Evolutionary conservation across 2,113 vertebrate genomes (phyloP).

Genomic region (Oryzias celebensis): DNA sequence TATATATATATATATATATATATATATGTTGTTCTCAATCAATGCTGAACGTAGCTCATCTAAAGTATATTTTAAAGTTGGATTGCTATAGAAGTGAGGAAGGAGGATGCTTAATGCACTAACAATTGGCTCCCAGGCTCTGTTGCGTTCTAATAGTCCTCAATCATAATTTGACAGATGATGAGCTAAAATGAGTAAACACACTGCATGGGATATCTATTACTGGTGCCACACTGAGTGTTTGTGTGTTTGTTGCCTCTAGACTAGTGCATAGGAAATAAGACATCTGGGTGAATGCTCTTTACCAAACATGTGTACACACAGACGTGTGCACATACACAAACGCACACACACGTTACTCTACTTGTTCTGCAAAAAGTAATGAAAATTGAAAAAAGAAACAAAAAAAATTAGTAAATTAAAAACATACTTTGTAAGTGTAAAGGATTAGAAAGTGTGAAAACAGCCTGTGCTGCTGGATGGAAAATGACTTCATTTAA

Average conservation of each 20-base stretch:
- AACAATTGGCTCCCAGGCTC: constrained; percentile 76
- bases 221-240: constrained; percentile 41
- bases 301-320: constrained; percentile 25
- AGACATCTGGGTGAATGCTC: constrained; percentile 55
- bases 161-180: constrained; percentile 74
- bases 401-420: constrained; percentile 8
- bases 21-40: constrained; percentile 62
- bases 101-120: constrained; percentile 44
- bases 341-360: too few relatives aligned
- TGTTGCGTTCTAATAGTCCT: constrained; percentile 68
- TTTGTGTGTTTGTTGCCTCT: constrained; percentile 49
- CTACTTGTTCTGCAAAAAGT: not conserved
- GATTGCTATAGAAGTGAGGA: constrained; percentile 63
- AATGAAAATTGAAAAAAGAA: constrained; percentile 8
- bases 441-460: too few relatives aligned
- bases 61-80: constrained; percentile 77
- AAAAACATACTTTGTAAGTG: not conserved
- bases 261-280: constrained; percentile 59
- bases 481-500: too few relatives aligned
- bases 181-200: constrained; percentile 63
- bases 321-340: constrained; percentile 2
- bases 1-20: too few relatives aligned
- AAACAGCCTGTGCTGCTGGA: too few relatives aligned
- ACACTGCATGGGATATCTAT: constrained; percentile 61
- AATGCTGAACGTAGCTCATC: constrained; percentile 70